Evolutionary conservation across 2,888 invertebrate species (phyloP).

Genomic region (Tanaodytes sp.): DNA sequence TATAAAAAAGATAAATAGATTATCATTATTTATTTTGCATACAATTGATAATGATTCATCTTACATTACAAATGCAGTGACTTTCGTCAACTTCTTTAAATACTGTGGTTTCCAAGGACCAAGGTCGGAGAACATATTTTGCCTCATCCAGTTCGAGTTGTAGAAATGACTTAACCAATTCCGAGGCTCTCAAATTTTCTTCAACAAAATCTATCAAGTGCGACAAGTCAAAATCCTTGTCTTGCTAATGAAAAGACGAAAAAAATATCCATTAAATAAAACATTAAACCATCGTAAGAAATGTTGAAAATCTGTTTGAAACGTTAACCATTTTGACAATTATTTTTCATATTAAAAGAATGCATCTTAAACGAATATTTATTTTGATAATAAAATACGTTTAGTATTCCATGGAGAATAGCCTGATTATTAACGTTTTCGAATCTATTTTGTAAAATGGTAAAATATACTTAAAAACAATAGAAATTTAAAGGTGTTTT

Average conservation of each 20-base stretch:
- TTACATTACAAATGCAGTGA: constrained; percentile 66
- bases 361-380: neutral
- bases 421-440: too few species aligned
- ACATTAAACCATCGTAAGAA: too few species aligned
- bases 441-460: too few species aligned
- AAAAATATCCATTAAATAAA: neutral
- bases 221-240: constrained; percentile 53
- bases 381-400: too few species aligned
- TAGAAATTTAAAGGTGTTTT: too few species aligned
- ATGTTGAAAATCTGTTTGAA: too few species aligned
- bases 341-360: too few species aligned
- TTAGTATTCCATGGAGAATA: too few species aligned
- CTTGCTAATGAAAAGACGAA: constrained; percentile 17
- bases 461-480: too few species aligned
- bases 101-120: constrained; percentile 59
- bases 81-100: constrained; percentile 57
- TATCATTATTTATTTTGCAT: too few species aligned
- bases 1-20: too few species aligned
- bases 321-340: constrained; percentile 61
- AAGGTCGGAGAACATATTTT: constrained; percentile 64
- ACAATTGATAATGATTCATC: too few species aligned
- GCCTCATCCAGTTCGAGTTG: constrained; percentile 66
- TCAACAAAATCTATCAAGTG: constrained; percentile 58
- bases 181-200: constrained; percentile 57
- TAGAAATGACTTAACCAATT: constrained; percentile 60